Evolutionary conservation across 2,113 vertebrate genomes (phyloP), one percentile per base, ranked within the genome.

Genomic region (Rhipidura dahli): DNA sequence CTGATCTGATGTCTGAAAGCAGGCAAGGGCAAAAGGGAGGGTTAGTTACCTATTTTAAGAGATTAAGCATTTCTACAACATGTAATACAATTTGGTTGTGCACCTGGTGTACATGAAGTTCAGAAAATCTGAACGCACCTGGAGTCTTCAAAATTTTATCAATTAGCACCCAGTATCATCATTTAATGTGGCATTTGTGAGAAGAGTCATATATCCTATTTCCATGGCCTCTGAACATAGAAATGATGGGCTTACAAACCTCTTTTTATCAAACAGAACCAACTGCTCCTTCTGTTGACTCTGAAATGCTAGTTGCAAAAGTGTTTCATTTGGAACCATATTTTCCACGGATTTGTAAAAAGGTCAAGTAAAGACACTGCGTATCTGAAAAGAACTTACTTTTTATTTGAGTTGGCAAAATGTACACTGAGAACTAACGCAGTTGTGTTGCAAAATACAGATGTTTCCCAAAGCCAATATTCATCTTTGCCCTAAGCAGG

Each of bases 1-100:
- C 76, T 94, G 91, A 72, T 97, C 96, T 90, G 98, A 95, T 70
- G 60, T 95, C 99, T 99, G 77, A 79, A 94, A 82, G 84, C 8
- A 27, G 12, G 5, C 22, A 81, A 70, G 12, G 27, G 10, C 13
- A 53, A 92, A 65, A 79, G 11, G 8, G 8, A 92, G 4, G 10
- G 9, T 57, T 27, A 17, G 40, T 42, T 86, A 57, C 1, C 60
- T 65, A 6, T 72, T 82, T 72, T 50, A 94, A 79, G 27, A 21
- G 20, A 84, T 10, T 26, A 45, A 88, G 45, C 18, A 30, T n/a
- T 66, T 70, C 44, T 65, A 44, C 42, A 85, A 70, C 7, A 45
- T 6, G 7, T 3, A 71, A 69, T 23, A 31, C 6, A 50, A 15
- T 27, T 47, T n/a, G 27, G 2, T 33, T 64, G 31, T 42, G 47